These are phyloP conservation scores for Nematostella vectensis DNA, from an alignment of 92 coral and sea anemone genomes.

Conservation along the genomic window DNA sequence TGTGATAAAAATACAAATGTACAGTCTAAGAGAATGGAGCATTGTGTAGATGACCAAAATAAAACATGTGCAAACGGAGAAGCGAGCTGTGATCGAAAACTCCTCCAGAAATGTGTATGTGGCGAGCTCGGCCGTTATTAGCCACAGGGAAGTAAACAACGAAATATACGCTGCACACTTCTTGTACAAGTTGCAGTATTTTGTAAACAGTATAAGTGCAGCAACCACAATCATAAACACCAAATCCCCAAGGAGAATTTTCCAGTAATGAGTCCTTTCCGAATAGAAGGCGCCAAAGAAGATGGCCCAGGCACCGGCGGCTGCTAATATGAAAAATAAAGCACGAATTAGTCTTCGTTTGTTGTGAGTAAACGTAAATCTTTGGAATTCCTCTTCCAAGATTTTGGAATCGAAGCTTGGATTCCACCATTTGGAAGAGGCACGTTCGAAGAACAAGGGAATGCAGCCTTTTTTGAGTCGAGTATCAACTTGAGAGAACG, in stretches of 20 bases:
- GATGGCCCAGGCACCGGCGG: conserved; percentile 74
- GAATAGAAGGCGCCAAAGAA: conserved; percentile 69
- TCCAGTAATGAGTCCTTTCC: conserved; percentile 36
- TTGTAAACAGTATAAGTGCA: conserved; percentile 70
- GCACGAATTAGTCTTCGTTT: conserved; percentile 85
- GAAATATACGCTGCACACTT: conserved; percentile 78
- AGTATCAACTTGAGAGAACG: conserved; percentile 98
- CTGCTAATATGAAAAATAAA: conserved; percentile 59
- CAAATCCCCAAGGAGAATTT: conserved; percentile 65
- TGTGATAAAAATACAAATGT: conserved; percentile 79
- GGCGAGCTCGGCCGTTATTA: conserved; percentile 72
- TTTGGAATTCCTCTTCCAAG: conserved; percentile 94
- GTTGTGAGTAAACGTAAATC: conserved; percentile 79
- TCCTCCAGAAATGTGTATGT: conserved; percentile 56
- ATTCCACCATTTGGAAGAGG: conserved; percentile 98
- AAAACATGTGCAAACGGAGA: conserved; percentile 80
- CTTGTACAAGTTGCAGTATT: conserved; percentile 69
- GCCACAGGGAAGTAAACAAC: conserved; percentile 56
- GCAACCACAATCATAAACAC: conserved; percentile 62
- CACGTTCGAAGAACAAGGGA: conserved; percentile 98
- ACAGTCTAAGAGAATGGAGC: conserved; percentile 82
- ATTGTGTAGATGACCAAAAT: conserved; percentile 91
- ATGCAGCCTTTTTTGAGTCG: conserved; percentile 94
- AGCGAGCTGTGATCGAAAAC: conserved; percentile 78
- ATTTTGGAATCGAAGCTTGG: conserved; percentile 93